These are phyloP conservation scores for Heterotis niloticus DNA, from an alignment of 2,113 vertebrate species.

Conservation along the genomic window DNA sequence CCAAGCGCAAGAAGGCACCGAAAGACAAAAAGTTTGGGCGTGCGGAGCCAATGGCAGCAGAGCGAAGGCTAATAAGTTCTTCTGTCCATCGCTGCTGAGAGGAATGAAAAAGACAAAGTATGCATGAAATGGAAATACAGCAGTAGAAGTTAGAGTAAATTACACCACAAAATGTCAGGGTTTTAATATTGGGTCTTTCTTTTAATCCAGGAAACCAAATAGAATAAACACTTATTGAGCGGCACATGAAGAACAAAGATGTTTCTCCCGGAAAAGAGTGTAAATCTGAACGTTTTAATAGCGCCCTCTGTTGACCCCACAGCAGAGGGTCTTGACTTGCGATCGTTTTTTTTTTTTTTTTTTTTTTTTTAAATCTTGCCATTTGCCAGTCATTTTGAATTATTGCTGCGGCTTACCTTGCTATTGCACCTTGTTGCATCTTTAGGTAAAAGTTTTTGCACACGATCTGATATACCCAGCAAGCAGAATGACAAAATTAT, in stretches of 20 bases:
- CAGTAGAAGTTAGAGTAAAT: no score
- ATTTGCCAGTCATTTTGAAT: no score
- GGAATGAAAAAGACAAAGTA: not conserved
- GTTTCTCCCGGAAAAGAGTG: not conserved
- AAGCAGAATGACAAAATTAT: no score
- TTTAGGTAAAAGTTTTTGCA: no score
- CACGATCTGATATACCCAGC: no score
- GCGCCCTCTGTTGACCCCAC: conserved; percentile 3
- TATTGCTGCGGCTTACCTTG: no score
- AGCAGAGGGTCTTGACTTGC: not conserved
- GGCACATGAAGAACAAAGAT: not conserved
- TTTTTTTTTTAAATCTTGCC: no score
- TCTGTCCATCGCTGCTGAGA: not conserved
- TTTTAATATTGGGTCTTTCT: not conserved
- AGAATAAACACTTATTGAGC: not conserved
- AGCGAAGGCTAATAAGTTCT: conserved; percentile 1
- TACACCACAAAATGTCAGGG: not conserved
- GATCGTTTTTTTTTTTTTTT: not conserved
- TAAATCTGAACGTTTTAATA: conserved; percentile 7
- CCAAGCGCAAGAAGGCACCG: not conserved
- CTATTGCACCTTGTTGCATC: no score
- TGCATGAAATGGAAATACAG: not conserved
- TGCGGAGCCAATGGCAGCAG: not conserved
- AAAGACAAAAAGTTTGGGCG: not conserved
- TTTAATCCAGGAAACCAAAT: not conserved